Evolutionary conservation across 2,113 vertebrate species (phyloP), one percentile per base, ranked within the genome.

Genomic region (Paradoxurus hermaphroditus): DNA sequence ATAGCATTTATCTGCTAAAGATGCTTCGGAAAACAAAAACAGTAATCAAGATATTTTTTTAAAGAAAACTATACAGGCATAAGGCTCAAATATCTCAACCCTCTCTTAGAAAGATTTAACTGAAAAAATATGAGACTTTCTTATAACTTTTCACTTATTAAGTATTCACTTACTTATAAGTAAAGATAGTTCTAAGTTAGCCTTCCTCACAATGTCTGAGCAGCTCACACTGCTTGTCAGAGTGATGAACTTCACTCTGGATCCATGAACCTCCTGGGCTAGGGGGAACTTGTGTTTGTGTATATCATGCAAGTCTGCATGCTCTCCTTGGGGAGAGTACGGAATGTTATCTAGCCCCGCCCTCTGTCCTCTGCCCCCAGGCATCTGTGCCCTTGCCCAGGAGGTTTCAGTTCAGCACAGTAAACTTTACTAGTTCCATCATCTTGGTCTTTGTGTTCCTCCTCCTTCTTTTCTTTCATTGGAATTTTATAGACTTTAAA

Each of bases 1-100:
- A 77, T 23, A 87, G 68, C 25, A 96, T 86, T 56, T 91, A 95
- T 93, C 39, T 68, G 65, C 18, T 91, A n/a, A 93, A 90, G 59
- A 94, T 75, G 56, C 78, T 97, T 94, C 83, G 75, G 53, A 95
- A 95, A 97, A 91, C 46, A 97, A 91, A 87, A 92, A 86, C 0
- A 8, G 36, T 87, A 81, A 79, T 44, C n/a, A 95, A 63, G 23
- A 59, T 19, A 0, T 12, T 19, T 53, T 44, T 77, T 29, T 7
- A 95, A 75, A 86, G 56, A 87, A 72, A 83, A 0, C 1, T 46
- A 25, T n/a, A 53, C 3, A 87, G 25, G 5, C 29, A 62, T 9
- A 59, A 96, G 6, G 8, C 10, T 84, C 39, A 86, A 93, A 56
- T 89, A 68, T 27, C 34, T 91, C 12, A 94, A 53, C 15, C 4